These are phyloP conservation scores for Ricordea florida DNA, from an alignment of 92 coral and sea anemone species.

Conservation along the genomic window DNA sequence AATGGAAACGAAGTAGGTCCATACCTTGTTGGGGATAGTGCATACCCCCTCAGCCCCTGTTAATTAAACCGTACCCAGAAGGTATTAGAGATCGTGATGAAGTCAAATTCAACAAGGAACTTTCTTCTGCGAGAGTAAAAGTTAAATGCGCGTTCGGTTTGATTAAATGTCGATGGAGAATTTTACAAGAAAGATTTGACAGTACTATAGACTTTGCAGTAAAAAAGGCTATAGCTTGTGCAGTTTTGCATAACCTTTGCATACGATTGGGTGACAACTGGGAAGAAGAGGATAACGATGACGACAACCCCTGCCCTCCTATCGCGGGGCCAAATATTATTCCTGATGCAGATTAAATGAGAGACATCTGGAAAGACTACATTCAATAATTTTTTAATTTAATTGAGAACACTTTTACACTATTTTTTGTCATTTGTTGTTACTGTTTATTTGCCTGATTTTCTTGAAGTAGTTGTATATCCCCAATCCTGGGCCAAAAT, in stretches of 20 bases:
- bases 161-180: conserved; percentile 29
- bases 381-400: too few relatives aligned
- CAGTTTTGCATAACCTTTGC: conserved; percentile 43
- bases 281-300: conserved; percentile 21
- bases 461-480: too few relatives aligned
- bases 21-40: conserved; percentile 43
- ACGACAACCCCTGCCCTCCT: conserved; percentile 9
- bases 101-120: conserved; percentile 21
- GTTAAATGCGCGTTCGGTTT: conserved; percentile 26
- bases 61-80: conserved; percentile 36
- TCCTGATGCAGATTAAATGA: conserved; percentile 45
- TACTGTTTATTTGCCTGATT: too few relatives aligned
- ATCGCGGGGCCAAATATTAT: neutral
- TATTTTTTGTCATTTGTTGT: too few relatives aligned
- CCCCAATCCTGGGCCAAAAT: too few relatives aligned
- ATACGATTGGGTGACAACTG: conserved; percentile 1
- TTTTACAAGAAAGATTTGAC: conserved; percentile 27
- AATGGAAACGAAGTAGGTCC: conserved; percentile 25
- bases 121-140: conserved; percentile 37
- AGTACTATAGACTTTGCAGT: conserved; percentile 31
- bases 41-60: conserved; percentile 27
- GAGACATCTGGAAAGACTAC: conserved; percentile 31
- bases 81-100: conserved; percentile 32
- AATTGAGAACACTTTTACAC: too few relatives aligned
- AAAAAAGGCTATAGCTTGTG: conserved; percentile 25